Conservation (phyloP, 2,888 invertebrate species). For the Trichogramma evanescens region DNA sequence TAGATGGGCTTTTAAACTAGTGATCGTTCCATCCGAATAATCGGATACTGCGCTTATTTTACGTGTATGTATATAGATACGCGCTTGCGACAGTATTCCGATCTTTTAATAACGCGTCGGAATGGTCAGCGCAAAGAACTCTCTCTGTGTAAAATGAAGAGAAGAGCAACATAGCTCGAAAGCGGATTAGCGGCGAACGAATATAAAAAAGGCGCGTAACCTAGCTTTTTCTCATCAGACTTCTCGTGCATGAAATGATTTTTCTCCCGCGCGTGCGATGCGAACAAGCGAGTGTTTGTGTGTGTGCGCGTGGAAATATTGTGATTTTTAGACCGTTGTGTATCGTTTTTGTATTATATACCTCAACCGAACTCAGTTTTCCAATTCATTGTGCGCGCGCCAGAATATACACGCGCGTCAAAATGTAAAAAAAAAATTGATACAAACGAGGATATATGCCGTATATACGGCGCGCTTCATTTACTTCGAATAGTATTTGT, state of each 20-base stretch:
- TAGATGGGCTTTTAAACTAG: no score
- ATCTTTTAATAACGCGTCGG: slow-evolving; percentile 6
- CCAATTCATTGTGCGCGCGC: no score
- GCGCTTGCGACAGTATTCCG: neutral
- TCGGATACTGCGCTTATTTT: no score
- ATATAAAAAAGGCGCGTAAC: slow-evolving; percentile 5
- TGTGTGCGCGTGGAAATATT: no score
- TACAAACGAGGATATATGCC: slow-evolving; percentile 4
- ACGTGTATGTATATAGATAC: no score
- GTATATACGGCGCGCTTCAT: slow-evolving; percentile 3
- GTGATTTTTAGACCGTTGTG: no score
- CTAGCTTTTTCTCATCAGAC: neutral
- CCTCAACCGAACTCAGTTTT: no score
- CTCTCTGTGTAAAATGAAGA: slow-evolving; percentile 8
- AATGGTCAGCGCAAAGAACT: neutral
- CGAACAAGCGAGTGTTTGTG: no score
- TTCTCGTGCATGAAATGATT: no score
- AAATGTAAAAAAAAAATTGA: slow-evolving; percentile 17
- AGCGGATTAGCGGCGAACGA: slow-evolving; percentile 19
- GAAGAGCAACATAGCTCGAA: slow-evolving; percentile 16
- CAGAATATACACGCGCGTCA: neutral
- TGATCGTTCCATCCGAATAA: no score
- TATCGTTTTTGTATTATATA: no score
- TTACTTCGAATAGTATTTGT: neutral
- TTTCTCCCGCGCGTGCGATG: no score